These are phyloP conservation scores for Pachyuromys duprasi DNA, from an alignment of 2,797 vertebrate species.

Conservation along the genomic window DNA sequence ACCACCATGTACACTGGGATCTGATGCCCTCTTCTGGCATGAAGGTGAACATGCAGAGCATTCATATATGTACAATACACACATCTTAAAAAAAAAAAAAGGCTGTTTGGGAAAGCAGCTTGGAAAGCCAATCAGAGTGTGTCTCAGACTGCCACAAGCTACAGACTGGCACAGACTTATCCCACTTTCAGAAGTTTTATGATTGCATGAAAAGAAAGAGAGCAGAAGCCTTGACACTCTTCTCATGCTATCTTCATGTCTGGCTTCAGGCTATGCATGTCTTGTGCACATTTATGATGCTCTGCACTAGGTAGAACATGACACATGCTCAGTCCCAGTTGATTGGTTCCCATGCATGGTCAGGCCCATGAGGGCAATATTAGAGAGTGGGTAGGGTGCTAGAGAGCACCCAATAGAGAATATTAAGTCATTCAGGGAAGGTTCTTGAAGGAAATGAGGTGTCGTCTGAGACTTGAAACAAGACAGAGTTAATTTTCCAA, in stretches of 20 bases:
- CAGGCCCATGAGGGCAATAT: background rate
- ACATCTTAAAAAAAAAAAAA: too few relatives aligned
- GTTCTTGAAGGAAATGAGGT: background rate
- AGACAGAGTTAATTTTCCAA: background rate
- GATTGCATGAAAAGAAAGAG: constrained; percentile 83
- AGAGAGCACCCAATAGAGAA: background rate
- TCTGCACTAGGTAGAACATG: constrained; percentile 87
- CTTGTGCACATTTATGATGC: constrained; percentile 86
- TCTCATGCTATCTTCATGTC: background rate
- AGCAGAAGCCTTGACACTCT: constrained; percentile 84
- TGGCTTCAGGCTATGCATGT: background rate
- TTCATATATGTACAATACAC: too few relatives aligned
- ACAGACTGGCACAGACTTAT: background rate
- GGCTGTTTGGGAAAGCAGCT: constrained; percentile 78
- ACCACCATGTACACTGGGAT: too few relatives aligned
- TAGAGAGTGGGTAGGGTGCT: background rate
- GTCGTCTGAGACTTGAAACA: background rate
- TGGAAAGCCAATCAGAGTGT: constrained; percentile 77
- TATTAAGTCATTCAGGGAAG: background rate
- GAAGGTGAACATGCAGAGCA: too few relatives aligned
- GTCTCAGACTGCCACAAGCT: background rate
- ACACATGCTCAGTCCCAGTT: constrained; percentile 88
- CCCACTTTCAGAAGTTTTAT: constrained; percentile 88
- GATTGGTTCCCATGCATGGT: constrained; percentile 87
- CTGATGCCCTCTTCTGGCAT: too few relatives aligned